phyloP scores from a whole-genome alignment of 2,888 invertebrate species.

The Tachystola acroxantha region DNA sequence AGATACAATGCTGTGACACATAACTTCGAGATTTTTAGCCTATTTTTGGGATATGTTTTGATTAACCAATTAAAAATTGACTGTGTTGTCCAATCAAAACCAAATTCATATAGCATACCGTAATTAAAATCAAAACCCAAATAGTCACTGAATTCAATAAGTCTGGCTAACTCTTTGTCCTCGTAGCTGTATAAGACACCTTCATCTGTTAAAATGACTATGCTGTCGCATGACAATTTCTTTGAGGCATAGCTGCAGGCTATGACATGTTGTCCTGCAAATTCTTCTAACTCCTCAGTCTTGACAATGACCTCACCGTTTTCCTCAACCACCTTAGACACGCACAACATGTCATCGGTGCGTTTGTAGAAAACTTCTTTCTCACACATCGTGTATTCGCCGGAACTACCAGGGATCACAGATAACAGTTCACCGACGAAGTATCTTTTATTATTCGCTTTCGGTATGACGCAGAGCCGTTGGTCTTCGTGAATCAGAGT shows the following conservation, averaged over 20 bases:
- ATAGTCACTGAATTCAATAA: not conserved
- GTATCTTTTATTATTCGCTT: not conserved
- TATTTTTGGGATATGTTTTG: not conserved
- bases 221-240: no score
- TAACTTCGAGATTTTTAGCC: not conserved
- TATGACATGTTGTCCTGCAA: not conserved
- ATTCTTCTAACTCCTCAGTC: not conserved
- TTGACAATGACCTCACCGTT: not conserved
- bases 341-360: not conserved
- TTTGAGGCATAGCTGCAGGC: not conserved
- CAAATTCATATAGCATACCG: not conserved
- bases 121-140: not conserved
- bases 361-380: not conserved
- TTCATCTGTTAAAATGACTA: not conserved
- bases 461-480: not conserved
- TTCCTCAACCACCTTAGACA: not conserved
- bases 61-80: not conserved
- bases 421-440: not conserved
- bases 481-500: not conserved
- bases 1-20: not conserved
- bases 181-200: not conserved
- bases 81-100: not conserved
- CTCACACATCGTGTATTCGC: not conserved
- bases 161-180: not conserved
- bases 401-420: not conserved